Evolutionary conservation across 2,888 invertebrate species (phyloP).

Genomic region (Microctonus hyperodae): DNA sequence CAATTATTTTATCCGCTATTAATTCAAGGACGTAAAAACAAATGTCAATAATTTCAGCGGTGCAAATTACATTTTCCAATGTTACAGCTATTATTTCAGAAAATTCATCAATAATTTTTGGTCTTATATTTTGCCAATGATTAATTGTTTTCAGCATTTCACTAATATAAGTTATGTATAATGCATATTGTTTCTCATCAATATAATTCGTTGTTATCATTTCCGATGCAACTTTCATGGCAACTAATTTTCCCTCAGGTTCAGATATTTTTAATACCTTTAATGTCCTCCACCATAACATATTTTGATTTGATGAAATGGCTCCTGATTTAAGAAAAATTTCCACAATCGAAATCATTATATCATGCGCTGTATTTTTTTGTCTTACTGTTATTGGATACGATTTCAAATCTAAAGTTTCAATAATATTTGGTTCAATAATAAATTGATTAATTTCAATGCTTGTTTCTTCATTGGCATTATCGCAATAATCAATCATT

Average conservation of each 20-base stretch:
- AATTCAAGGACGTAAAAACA: slow-evolving; percentile 40
- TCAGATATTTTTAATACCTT: slow-evolving; percentile 45
- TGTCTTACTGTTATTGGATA: slow-evolving; percentile 49
- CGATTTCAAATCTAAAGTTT: slow-evolving; percentile 47
- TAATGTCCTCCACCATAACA: slow-evolving; percentile 45
- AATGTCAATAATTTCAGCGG: slow-evolving; percentile 30
- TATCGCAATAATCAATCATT: slow-evolving; percentile 47
- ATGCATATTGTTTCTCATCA: slow-evolving; percentile 43
- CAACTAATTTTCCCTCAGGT: slow-evolving; percentile 49
- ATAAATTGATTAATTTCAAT: slow-evolving; percentile 44
- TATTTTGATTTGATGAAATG: slow-evolving; percentile 47
- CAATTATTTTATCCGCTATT: slow-evolving; percentile 38
- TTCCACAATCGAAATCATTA: slow-evolving; percentile 51
- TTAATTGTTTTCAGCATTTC: slow-evolving; percentile 51
- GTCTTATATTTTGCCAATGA: slow-evolving; percentile 43
- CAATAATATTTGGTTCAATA: slow-evolving; percentile 44
- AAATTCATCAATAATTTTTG: slow-evolving; percentile 14
- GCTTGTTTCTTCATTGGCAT: slow-evolving; percentile 29
- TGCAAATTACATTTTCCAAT: slow-evolving; percentile 39
- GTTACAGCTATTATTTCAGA: slow-evolving; percentile 24
- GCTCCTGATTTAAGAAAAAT: slow-evolving; percentile 49
- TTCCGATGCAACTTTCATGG: slow-evolving; percentile 47
- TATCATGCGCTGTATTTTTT: slow-evolving; percentile 38
- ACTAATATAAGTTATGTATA: slow-evolving; percentile 41
- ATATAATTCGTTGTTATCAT: slow-evolving; percentile 44